phyloP scores from a whole-genome alignment of 2,113 vertebrate genomes.

The Calcarius ornatus region DNA sequence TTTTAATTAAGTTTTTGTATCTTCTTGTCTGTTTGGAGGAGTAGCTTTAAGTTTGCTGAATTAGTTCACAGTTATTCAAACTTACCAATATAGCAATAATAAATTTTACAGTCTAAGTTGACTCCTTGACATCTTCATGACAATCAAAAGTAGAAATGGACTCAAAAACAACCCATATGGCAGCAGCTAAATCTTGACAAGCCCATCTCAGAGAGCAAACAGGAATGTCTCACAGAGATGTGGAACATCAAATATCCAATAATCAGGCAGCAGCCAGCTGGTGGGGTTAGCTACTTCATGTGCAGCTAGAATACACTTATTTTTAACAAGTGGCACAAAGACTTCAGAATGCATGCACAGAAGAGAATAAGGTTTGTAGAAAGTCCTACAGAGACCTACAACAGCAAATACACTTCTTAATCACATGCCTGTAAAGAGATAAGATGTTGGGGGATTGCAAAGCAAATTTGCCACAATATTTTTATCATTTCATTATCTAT shows the following conservation, averaged over 20 bases:
- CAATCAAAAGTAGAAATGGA: not conserved
- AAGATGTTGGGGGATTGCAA: not conserved
- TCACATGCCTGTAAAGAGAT: not conserved
- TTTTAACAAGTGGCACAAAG: not conserved
- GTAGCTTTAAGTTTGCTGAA: not conserved
- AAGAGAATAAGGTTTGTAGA: not conserved
- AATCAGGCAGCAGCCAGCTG: not conserved
- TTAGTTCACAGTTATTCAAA: not conserved
- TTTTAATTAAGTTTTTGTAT: not conserved
- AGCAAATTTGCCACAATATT: not conserved
- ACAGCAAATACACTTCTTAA: not conserved
- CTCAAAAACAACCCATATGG: not conserved
- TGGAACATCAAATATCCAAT: not conserved
- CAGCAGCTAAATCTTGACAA: not conserved
- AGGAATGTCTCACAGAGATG: not conserved
- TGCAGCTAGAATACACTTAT: not conserved
- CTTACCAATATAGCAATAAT: not conserved
- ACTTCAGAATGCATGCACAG: not conserved
- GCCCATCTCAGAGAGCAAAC: not conserved
- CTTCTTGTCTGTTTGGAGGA: not conserved
- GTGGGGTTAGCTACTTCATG: not conserved
- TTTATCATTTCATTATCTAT: not conserved
- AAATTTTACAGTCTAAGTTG: not conserved
- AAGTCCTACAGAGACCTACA: not conserved
- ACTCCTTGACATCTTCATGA: not conserved